These are phyloP conservation scores for Atlantisia rogersi DNA, from an alignment of 2,113 vertebrate species.

Conservation along the genomic window DNA sequence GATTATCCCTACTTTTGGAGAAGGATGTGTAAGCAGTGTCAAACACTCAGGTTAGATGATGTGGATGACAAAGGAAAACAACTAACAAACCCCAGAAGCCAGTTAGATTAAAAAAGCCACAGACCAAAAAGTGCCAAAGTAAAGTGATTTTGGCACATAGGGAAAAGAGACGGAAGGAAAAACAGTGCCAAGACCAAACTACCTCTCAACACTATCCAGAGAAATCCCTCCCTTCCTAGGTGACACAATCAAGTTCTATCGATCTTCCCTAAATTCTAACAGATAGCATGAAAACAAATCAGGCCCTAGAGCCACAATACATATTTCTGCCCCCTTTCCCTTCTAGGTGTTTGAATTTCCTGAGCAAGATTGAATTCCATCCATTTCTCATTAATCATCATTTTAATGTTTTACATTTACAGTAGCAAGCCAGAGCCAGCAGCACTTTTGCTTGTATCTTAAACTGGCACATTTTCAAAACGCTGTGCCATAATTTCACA, in stretches of 20 bases:
- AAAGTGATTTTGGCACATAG: background rate
- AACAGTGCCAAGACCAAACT: background rate
- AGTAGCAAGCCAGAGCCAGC: background rate
- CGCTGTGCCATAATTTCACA: background rate
- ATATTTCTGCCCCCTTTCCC: background rate
- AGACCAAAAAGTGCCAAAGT: background rate
- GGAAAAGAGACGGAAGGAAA: background rate
- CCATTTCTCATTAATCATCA: background rate
- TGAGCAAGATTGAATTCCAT: background rate
- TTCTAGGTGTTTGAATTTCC: background rate
- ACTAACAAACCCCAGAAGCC: background rate
- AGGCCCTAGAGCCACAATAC: background rate
- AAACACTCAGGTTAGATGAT: background rate
- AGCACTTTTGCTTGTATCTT: background rate
- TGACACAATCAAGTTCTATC: background rate
- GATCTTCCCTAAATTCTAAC: background rate
- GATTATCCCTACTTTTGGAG: background rate
- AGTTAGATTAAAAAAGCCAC: background rate
- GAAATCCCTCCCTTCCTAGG: background rate
- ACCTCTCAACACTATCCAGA: background rate
- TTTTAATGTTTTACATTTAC: background rate
- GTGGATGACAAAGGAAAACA: background rate
- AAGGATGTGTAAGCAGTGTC: background rate
- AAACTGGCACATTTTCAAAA: background rate
- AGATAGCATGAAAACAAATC: background rate